Evolutionary conservation across 2,888 invertebrate genomes (phyloP), one percentile per base, ranked within the genome.

Genomic region (Limnephilus marmoratus): DNA sequence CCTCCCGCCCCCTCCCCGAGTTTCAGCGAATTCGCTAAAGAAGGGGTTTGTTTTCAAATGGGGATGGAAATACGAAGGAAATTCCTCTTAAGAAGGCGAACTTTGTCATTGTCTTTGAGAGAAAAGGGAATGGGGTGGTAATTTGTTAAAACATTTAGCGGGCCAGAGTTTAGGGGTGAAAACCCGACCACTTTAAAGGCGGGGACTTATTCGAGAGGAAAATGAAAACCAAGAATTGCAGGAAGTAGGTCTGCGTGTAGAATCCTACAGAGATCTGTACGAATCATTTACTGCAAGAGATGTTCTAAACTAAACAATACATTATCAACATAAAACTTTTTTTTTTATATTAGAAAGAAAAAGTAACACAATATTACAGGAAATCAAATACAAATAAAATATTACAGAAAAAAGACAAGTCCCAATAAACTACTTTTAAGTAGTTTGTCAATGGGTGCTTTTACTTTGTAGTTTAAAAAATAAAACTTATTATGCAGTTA

Each of bases 121-220:
- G 87, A 88, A 85, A 83, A 92, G 80, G 86, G 90, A 85, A 83
- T 92, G 80, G 86, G 93, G 93, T 90, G 93, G 93, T 93, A 93
- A 93, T 93, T 93, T 93, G 93, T 93, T 93, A 93, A 93, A 93
- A 93, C 93, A 93, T 93, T 93, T 93, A 93, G 91, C 90, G 85
- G 90, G 90, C 37, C 34, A 85, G 85, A 53, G 90, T 68, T 81
- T 12, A 90, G 68, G 83, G 83, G 90, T 68, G 68, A 68, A 68
- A 68, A 68, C 68, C 68, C 68, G 24, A 68, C 24, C 24, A 24
- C 68, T 68, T 68, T 68, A 68, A 68, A 68, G 24, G 68, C 68
- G 68, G 68, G 68, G 68, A 68, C 5, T 68, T 68, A 68, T 18
- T 68, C 68, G 24, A 68, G 68, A 68, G 68, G 68, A 68, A 68